Base-by-base conservation (phyloP, 2,797 vertebrate species). In the Erpetoichthys calabaricus region DNA sequence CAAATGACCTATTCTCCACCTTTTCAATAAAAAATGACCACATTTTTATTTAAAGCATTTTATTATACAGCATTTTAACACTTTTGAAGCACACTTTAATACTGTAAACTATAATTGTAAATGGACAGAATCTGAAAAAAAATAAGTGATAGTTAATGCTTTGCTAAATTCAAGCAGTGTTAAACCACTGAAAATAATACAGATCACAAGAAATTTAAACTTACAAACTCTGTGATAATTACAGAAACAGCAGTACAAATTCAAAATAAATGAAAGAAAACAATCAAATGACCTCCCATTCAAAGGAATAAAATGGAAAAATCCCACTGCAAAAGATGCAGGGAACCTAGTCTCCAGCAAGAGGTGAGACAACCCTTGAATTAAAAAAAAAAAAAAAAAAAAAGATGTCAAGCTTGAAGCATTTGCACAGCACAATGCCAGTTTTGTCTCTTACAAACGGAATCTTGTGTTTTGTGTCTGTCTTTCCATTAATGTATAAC, bases 391-490 rank as follows among this genome's bases (percentile, higher is more conserved):
- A 25, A 25, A 25, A 25, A 25, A 25, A 25, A 25, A 67, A 66
- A 63, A 57, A 65, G 60, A 60, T 59, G 61, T 53, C 51, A 53
- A 53, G 56, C 65, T 65, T 57, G 9, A 51, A 66, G 68, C 65
- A 64, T 63, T 59, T 56, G 53, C 51, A 56, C 54, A 67, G 62
- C 71, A 68, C 51, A 45, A 56, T 56, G 67, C 66, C 73, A 71
- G 64, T 51, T 25, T 51, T 67, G 61, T 66, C 67, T 7, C 47
- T n/a, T 7, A 70, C 65, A 71, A 69, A 71, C 61, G 70, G 63
- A 65, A 70, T 71, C 66, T 65, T 61, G 67, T 66, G 62, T 64
- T 72, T 61, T 44, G 67, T 70, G n/a, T 62, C 65, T 51, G 6
- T 3, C 50, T 44, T 53, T 57, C 49, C 51, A 47, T 58, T 50